Evolutionary conservation across 2,797 vertebrate species (phyloP).

Genomic region (Mus minutoides): DNA sequence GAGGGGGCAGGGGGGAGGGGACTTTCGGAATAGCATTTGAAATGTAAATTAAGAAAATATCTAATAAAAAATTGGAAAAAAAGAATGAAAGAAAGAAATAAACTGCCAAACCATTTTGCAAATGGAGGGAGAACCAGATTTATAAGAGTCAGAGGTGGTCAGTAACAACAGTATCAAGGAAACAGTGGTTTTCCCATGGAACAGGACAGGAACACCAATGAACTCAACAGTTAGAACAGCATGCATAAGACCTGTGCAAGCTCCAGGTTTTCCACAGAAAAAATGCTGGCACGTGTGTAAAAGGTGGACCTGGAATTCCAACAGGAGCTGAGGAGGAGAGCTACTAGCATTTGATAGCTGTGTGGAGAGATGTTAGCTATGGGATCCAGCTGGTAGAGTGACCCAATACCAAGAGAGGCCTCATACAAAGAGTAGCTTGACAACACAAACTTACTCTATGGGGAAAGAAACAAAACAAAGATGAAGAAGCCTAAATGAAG

Average conservation of each 20-base stretch:
- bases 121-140: neutral
- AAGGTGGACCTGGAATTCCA: neutral
- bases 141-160: neutral
- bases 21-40: too few species aligned
- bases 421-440: neutral
- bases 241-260: neutral
- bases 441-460: neutral
- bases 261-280: fast-evolving
- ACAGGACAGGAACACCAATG: neutral
- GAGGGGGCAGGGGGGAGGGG: too few species aligned
- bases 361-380: neutral
- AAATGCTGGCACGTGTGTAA: neutral
- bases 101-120: neutral
- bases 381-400: neutral
- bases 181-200: neutral
- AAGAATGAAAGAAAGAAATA: too few species aligned
- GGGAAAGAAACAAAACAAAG: neutral
- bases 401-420: neutral
- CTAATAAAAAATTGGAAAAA: too few species aligned
- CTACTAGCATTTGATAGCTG: neutral
- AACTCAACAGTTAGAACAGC: neutral
- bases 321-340: neutral
- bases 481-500: too few species aligned
- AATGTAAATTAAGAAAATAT: too few species aligned
- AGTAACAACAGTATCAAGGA: neutral